Conservation (phyloP, 1,140 invertebrate species). For the Neodiprion lecontei region DNA sequence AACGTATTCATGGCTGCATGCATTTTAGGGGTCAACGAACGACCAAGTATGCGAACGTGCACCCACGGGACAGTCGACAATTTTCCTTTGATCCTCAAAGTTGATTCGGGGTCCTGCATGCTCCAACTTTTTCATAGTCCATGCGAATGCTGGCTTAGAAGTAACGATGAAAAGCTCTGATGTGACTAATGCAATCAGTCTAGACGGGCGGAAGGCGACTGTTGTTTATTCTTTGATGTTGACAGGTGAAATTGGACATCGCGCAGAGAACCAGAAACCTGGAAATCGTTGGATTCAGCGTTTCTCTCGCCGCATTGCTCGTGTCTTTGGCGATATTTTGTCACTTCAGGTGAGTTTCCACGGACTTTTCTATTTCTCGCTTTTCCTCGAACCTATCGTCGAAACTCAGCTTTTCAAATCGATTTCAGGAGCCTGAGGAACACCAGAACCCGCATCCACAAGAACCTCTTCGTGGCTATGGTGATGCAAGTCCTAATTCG, state of each 20-base stretch:
- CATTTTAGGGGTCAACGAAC: no score
- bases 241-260: slow-evolving; percentile 73
- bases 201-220: no score
- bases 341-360: slow-evolving; percentile 73
- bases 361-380: background rate
- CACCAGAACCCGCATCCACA: slow-evolving; percentile 87
- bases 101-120: no score
- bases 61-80: no score
- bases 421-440: slow-evolving; percentile 78
- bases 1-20: no score
- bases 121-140: no score
- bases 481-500: slow-evolving; percentile 84
- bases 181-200: no score
- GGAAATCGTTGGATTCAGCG: slow-evolving; percentile 82
- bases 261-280: slow-evolving; percentile 76
- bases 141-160: no score
- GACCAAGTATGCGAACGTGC: no score
- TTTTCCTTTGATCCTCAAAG: no score
- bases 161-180: no score
- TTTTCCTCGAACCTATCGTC: background rate
- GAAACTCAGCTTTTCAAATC: background rate
- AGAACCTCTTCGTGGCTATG: slow-evolving; percentile 88
- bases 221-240: background rate
- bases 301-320: slow-evolving; percentile 79
- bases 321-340: slow-evolving; percentile 82